Conservation (phyloP, 2,888 invertebrate species). For the Gnatocerus cornutus region DNA sequence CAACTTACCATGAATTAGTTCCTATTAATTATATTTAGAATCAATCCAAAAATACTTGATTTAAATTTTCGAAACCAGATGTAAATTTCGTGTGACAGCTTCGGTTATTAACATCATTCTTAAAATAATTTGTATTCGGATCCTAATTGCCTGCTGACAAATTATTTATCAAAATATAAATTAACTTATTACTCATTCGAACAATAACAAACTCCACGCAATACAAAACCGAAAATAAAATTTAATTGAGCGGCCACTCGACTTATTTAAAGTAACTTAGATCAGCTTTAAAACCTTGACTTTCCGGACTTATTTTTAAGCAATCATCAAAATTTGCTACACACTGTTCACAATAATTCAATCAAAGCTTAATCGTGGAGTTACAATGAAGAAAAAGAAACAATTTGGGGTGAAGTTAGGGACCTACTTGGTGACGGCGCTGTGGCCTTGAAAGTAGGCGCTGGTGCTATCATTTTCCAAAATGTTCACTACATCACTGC, state of each 20-base stretch:
- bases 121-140: no score
- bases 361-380: neutral
- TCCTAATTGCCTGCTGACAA: no score
- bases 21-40: no score
- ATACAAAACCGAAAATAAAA: conserved; percentile 3
- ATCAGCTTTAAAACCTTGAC: conserved; percentile 22
- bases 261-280: conserved; percentile 10
- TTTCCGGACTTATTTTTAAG: conserved; percentile 16
- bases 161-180: no score
- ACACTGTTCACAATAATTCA: neutral
- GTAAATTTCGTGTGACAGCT: no score
- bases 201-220: neutral
- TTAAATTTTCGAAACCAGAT: no score
- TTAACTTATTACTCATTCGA: no score
- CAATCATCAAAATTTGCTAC: conserved; percentile 8
- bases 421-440: conserved; percentile 81
- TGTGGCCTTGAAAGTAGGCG: conserved; percentile 88
- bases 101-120: no score
- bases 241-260: conserved; percentile 11
- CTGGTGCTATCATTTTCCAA: conserved; percentile 58
- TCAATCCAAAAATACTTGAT: no score
- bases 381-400: neutral
- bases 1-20: no score
- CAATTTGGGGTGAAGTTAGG: neutral
- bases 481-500: conserved; percentile 45